phyloP scores from a whole-genome alignment of 2,113 vertebrate genomes.

The Carollia perspicillata region DNA sequence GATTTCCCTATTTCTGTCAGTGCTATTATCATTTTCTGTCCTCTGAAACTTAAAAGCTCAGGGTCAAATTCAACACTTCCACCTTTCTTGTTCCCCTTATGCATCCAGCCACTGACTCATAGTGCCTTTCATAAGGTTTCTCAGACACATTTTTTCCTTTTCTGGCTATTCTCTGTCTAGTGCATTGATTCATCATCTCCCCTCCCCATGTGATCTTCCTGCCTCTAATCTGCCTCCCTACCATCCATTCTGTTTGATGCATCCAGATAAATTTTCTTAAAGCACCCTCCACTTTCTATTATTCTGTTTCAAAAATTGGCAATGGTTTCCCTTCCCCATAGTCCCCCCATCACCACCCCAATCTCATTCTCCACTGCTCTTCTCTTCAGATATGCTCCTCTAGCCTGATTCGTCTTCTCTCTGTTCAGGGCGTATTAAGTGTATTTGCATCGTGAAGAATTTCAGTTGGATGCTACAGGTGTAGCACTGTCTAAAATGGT shows the following conservation, averaged over 20 bases:
- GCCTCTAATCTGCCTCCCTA: not conserved
- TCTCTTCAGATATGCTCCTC: not conserved
- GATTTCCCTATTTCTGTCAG: not conserved
- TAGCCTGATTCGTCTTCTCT: not conserved
- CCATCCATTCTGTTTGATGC: not conserved
- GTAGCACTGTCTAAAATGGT: rapidly evolving
- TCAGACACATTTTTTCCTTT: not conserved
- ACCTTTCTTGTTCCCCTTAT: not conserved
- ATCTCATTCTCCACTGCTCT: not conserved
- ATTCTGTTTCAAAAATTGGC: not conserved
- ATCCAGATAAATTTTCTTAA: not conserved
- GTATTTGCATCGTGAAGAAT: not conserved
- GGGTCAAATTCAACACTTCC: not conserved
- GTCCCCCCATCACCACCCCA: no score
- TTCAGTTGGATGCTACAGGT: not conserved
- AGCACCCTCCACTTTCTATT: not conserved
- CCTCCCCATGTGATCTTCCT: not conserved
- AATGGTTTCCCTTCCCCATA: not conserved
- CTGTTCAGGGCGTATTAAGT: rapidly evolving
- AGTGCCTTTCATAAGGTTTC: not conserved
- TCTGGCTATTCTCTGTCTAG: not conserved
- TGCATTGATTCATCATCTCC: not conserved
- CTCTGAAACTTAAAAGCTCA: not conserved
- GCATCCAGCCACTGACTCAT: not conserved
- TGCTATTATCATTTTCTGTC: not conserved